Evolutionary conservation across 2,113 vertebrate genomes (phyloP), one percentile per base, ranked within the genome.

Genomic region (Ranitomeya imitator): DNA sequence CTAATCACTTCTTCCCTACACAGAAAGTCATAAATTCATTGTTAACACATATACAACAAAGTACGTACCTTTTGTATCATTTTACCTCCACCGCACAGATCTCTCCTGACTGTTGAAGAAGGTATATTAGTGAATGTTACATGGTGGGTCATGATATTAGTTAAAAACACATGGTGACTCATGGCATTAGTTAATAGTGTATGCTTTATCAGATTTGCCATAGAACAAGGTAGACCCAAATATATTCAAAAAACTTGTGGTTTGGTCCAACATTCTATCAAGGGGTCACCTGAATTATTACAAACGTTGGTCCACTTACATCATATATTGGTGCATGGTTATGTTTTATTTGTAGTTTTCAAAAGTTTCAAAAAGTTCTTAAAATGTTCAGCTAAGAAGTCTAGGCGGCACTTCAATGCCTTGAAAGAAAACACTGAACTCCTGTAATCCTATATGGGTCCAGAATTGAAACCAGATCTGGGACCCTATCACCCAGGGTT

Each of bases 21-120:
- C 61, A 65, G 18, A 65, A 21, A 65, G 21, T 9, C 19, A 4
- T 21, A 8, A 7, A 18, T 52, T 76, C 26, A 45, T 8, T 45
- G 73, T 26, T 12, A 60, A 90, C 91, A 91, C 89, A 67, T 90
- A 91, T 88, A 91, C 76, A 91, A 89, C 88, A 55, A 74, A 31
- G 26, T 77, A 87, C 90, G 23, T 92, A 94, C 94, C 93, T 89
- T 90, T 85, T 86, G 60, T 63, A 89, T 93, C 92, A 93, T 90
- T 92, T 92, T 79, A 89, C 77, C 73, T 93, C 92, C 92, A 90
- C 89, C 89, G 91, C 86, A 91, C 93, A 92, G 91, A 93, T 90
- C 92, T 92, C 92, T 92, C 88, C 93, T 90, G 93, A 93, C 93
- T 94, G 92, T 90, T 90, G 67, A 90, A 93, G 92, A 94, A 94